Evolutionary conservation across 2,797 vertebrate species (phyloP), one percentile per base, ranked within the genome.

Genomic region (Anguilla megastoma): DNA sequence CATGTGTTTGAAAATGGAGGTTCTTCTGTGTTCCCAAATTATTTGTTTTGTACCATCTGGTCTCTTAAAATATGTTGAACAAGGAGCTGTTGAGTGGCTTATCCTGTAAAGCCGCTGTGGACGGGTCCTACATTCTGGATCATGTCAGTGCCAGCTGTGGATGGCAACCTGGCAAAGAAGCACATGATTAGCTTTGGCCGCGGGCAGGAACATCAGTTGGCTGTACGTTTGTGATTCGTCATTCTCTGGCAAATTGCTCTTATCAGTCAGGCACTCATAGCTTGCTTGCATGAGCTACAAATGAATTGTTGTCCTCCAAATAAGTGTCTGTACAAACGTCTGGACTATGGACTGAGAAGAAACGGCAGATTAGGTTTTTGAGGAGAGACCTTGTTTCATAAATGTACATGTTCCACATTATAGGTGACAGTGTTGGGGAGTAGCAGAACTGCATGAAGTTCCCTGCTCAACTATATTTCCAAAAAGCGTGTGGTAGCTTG

Each of bases 201-300:
- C 24, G 24, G 63, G 63, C 63, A 69, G 63, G 24, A 69, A 69
- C 24, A 27, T 69, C 63, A 69, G 63, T 69, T 69, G 63, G 63
- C 63, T 69, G 63, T 9, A 69, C 24, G n/a, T 69, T 69, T n/a
- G 6, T 69, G 63, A 69, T 69, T 69, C 2, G 24, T 27, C n/a
- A 69, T 69, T 69, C 63, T 69, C 63, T 69, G 63, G 63, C n/a
- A 69, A 69, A 69, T 58, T 56, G 1, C 54, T 56, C 54, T 56
- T 58, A 18, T 69, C 63, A 69, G 24, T 27, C 63, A 27, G 63
- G 24, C 63, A 8, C 2, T n/a, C 63, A 10, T n/a, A 69, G 63
- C 63, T n/a, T 69, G 63, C n/a, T 69, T n/a, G 63, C 63, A 69
- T 69, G 63, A n/a, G 63, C 63, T 69, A n/a, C 63, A 69, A 69